Evolutionary conservation across 2,888 invertebrate species (phyloP), one percentile per base, ranked within the genome.

Genomic region (Leptura quadrifasciata): DNA sequence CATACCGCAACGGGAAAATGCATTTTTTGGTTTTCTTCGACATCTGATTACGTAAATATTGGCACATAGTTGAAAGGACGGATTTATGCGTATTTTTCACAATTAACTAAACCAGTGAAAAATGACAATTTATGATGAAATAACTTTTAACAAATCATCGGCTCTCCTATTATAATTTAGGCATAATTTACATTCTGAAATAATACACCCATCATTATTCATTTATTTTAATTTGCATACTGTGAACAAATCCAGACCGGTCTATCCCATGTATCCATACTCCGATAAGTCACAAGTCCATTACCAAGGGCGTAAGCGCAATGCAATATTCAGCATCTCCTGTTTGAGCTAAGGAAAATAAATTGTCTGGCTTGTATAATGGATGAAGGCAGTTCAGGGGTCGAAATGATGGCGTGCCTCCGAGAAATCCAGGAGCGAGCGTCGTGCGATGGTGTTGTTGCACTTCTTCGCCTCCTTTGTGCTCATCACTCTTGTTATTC

Each of bases 271-370:
- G 47, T 47, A 5, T 47, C n/a, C 47, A 47, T n/a, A 15, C 58
- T 15, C 60, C n/a, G 21, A n/a, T 15, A 24, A 60, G 60, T 60
- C 27, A 27, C 60, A 27, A 27, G n/a, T 60, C 60, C 24, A 60
- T 60, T 27, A 27, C 27, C 12, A 27, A 60, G 24, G 60, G 60
- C 60, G 63, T 52, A 76, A 80, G 83, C 83, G 83, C 82, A 84
- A 86, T 87, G 86, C 84, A 86, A 86, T 86, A 87, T 87, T 86
- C 85, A 86, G 81, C 82, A 85, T 84, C 81, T 84, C 84, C 82
- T 85, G 84, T 85, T 87, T 86, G 85, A 86, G 84, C 85, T 87
- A 86, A 87, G 85, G 86, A 85, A 86, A 87, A 87, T 87, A 87
- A 87, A 87, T 87, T 86, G 86, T 87, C 86, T 85, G 84, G 83